Percentiles rank a stretch among this genome's conserved stretches.
These are phyloP conservation scores for Papilio protenor DNA, from an alignment of 2,888 invertebrate species.

Conservation along the genomic window DNA sequence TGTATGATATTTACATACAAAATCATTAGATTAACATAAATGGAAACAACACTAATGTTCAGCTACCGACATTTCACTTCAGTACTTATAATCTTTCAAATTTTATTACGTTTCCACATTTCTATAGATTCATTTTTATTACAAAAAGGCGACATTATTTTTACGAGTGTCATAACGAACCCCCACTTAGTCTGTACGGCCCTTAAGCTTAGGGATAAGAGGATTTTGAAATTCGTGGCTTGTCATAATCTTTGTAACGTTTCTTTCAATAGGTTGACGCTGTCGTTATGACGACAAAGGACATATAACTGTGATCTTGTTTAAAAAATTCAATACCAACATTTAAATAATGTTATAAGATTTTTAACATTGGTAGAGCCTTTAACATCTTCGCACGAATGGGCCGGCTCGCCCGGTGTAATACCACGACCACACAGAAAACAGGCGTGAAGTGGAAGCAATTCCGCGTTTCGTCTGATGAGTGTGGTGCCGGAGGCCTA, in stretches of 20 bases:
- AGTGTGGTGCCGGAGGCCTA: no score
- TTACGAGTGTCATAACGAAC: slow-evolving; percentile 8
- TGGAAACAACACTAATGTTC: background rate
- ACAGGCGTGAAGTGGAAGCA: no score
- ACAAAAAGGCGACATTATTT: background rate
- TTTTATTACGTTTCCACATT: background rate
- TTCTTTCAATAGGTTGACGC: background rate
- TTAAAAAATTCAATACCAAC: no score
- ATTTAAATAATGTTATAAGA: no score
- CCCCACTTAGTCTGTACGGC: background rate
- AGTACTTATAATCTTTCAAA: background rate
- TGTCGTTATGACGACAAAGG: background rate
- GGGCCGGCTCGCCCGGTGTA: no score
- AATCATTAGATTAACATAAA: background rate
- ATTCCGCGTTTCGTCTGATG: no score
- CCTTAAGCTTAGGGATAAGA: slow-evolving; percentile 13
- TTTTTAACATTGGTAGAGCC: no score
- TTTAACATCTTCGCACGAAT: no score
- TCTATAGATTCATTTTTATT: background rate
- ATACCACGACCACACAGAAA: no score
- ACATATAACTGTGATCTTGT: no score
- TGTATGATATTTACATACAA: background rate
- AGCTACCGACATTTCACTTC: background rate
- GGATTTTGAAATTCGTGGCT: slow-evolving; percentile 6
- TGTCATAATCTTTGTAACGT: slow-evolving; percentile 10